A percentile compares a stretch with the other conserved stretches of the same genome.
Conservation (phyloP, 2,888 invertebrate genomes). For the Caenorhabditis japonica region DNA sequence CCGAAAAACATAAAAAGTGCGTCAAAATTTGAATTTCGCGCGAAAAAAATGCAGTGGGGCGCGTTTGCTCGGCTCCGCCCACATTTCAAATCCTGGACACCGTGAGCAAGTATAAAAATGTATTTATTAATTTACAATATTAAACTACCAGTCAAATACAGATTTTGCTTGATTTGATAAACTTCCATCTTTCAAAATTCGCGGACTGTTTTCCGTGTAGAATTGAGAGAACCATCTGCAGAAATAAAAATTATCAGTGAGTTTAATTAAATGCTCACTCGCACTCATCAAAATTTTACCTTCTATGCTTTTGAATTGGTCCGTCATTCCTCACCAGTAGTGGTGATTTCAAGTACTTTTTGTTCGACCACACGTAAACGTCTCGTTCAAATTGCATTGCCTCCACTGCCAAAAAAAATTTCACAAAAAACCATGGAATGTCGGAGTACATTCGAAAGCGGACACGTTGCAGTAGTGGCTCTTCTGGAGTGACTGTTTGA, state of each 20-base stretch:
- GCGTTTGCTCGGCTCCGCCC: too few relatives aligned
- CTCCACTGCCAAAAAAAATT: conserved; percentile 83
- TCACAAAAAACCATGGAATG: conserved; percentile 82
- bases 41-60: too few relatives aligned
- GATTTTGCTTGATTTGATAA: conserved; percentile 61
- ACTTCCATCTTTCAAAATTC: conserved; percentile 62
- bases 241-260: background rate
- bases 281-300: conserved; percentile 29
- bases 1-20: too few relatives aligned
- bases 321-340: conserved; percentile 85
- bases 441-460: conserved; percentile 86
- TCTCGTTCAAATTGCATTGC: conserved; percentile 85
- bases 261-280: background rate
- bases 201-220: conserved; percentile 84
- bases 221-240: conserved; percentile 87
- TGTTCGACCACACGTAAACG: conserved; percentile 89
- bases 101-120: too few relatives aligned
- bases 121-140: conserved; percentile 6
- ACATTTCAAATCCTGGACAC: too few relatives aligned
- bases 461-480: conserved; percentile 85
- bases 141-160: conserved; percentile 60
- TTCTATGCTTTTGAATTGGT: conserved; percentile 81
- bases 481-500: conserved; percentile 87
- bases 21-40: too few relatives aligned
- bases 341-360: conserved; percentile 84